Conservation (phyloP, 1,140 invertebrate genomes). For the Conopomorpha cramerella region DNA sequence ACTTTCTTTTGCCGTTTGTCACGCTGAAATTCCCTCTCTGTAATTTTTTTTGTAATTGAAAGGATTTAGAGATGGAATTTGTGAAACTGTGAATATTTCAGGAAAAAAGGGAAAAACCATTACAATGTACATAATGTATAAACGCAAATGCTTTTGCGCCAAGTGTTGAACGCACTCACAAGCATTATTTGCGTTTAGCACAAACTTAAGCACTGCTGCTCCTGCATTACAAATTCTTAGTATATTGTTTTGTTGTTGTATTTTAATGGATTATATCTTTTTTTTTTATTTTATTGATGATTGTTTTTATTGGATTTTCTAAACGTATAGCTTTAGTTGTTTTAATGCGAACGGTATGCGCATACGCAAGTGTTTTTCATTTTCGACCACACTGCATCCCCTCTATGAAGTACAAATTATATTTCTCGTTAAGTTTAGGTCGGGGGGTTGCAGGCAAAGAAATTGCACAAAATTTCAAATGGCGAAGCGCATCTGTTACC, state of each 20-base stretch:
- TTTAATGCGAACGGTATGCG: not conserved
- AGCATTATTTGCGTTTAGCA: constrained; percentile 50
- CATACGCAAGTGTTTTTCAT: constrained; percentile 1
- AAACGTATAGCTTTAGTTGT: constrained; percentile 8
- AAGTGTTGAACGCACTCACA: too few relatives aligned
- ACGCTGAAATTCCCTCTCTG: too few relatives aligned
- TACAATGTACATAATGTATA: too few relatives aligned
- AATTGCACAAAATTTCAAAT: constrained; percentile 26
- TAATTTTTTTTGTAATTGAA: too few relatives aligned
- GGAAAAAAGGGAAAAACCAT: too few relatives aligned
- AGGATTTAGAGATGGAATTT: too few relatives aligned
- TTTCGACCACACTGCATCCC: constrained; percentile 11
- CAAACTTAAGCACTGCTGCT: constrained; percentile 11
- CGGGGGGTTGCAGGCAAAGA: constrained; percentile 19
- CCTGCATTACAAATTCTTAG: constrained; percentile 18
- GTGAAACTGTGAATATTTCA: too few relatives aligned
- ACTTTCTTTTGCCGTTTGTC: too few relatives aligned
- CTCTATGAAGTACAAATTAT: constrained; percentile 50
- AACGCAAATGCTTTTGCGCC: too few relatives aligned
- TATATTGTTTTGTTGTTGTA: constrained; percentile 54
- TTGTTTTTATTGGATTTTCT: constrained; percentile 33
- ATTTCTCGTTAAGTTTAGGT: constrained; percentile 40
- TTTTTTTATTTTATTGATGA: constrained; percentile 36
- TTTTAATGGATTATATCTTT: constrained; percentile 52
- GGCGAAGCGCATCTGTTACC: constrained; percentile 10